Base-by-base conservation (phyloP, 2,888 invertebrate genomes). In the Escarpia spicata region DNA sequence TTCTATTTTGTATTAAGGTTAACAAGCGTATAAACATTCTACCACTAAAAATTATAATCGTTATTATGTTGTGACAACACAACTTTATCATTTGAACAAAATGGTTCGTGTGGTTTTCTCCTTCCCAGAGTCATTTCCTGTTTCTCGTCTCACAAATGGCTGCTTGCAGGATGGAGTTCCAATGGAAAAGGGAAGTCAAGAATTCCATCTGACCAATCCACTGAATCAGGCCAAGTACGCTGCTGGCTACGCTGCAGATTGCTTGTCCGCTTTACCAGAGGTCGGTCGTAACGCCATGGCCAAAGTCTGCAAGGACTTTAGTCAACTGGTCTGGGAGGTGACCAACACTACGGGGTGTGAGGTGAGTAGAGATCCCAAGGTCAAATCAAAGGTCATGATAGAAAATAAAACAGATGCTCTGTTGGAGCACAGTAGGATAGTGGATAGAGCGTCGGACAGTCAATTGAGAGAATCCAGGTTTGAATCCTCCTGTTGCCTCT, bases 81-180 rank as follows among this genome's bases (percentile, higher is more conserved):
- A 12, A 12, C 2, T 12, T 52, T 52, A 15, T 52, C 8, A 12
- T 52, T 52, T 52, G 52, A 12, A 52, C 2, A 12, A 52, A 37
- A 37, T 52, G 52, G 52, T 52, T 52, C 19, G 1, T 75, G 26
- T n/a, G 26, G 19, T 26, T n/a, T 75, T 75, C 12, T 12, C 26
- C 26, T 75, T 6, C 26, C 6, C 75, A 75, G 26, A 75, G 6
- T 26, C 52, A 52, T 26, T n/a, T 75, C n/a, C 19, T 26, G 19
- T 75, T 75, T 75, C 19, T 8, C 6, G 26, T 75, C 75, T 75
- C 75, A 75, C 75, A 75, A 75, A 75, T 26, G 26, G 26, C 75
- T 75, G 75, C n/a, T 75, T 75, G 75, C 75, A 75, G 75, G 75
- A 75, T 8, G 75, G 75, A 75, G 75, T 75, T 75, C 75, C 75